These are phyloP conservation scores for Nymphalis io DNA, from an alignment of 1,140 invertebrate genomes.

Conservation along the genomic window DNA sequence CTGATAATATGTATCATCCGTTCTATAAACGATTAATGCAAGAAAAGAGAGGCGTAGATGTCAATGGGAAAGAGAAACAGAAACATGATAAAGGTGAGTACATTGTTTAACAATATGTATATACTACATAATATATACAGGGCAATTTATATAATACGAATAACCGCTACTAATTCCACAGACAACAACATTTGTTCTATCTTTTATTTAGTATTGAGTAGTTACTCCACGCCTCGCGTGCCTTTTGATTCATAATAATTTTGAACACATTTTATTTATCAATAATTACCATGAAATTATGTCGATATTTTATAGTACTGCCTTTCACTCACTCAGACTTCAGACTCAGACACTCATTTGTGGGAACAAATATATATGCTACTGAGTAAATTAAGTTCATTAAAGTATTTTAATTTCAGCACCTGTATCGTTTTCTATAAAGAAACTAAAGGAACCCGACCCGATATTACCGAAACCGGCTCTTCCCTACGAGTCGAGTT, in stretches of 20 bases:
- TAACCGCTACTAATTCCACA: no score
- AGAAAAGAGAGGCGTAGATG: slow-evolving; percentile 51
- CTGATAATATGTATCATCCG: slow-evolving; percentile 86
- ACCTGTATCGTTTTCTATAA: slow-evolving; percentile 91
- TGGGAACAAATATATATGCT: neutral
- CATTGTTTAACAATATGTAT: slow-evolving; percentile 6
- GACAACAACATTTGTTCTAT: no score
- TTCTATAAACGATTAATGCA: slow-evolving; percentile 86
- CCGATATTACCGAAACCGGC: slow-evolving; percentile 85
- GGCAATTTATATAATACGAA: no score
- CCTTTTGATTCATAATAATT: no score
- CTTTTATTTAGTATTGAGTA: no score
- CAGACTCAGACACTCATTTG: no score
- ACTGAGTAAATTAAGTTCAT: neutral
- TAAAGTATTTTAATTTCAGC: slow-evolving; percentile 63
- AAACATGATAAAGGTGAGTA: slow-evolving; percentile 73
- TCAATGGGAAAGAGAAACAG: slow-evolving; percentile 60
- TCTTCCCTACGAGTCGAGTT: slow-evolving; percentile 88
- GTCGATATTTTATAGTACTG: no score
- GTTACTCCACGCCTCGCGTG: no score
- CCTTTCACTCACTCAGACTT: no score
- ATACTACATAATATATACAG: no score
- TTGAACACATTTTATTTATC: no score
- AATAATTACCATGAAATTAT: no score
- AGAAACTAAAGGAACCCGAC: slow-evolving; percentile 88